phyloP scores from a whole-genome alignment of 2,888 invertebrate species.

The Drosophila vallismaia region DNA sequence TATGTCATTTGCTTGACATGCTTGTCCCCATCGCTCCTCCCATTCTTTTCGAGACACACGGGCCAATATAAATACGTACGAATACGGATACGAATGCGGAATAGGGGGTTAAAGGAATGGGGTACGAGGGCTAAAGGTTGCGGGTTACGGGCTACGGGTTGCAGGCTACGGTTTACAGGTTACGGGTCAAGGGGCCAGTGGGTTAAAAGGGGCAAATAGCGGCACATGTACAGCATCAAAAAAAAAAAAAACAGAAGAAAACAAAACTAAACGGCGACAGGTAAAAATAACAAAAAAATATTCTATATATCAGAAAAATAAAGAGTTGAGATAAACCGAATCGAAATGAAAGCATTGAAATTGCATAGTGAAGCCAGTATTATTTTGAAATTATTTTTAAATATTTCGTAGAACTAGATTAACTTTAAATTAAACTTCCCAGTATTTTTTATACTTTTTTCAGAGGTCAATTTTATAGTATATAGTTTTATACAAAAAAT shows the following conservation, averaged over 20 bases:
- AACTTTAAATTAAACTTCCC: too few species aligned
- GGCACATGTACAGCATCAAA: conserved; percentile 26
- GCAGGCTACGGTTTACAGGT: not conserved
- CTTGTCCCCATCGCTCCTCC: conserved; percentile 11
- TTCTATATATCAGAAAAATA: conserved; percentile 21
- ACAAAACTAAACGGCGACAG: conserved; percentile 35
- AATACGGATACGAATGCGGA: not conserved
- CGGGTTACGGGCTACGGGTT: not conserved
- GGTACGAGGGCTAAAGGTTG: not conserved
- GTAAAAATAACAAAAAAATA: conserved; percentile 18
- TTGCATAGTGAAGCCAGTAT: conserved; percentile 20
- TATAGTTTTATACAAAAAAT: too few species aligned
- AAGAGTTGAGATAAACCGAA: conserved; percentile 23
- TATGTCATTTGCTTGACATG: conserved; percentile 76
- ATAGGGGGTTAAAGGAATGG: not conserved
- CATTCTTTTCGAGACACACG: not conserved
- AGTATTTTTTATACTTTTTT: too few species aligned
- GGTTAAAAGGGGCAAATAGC: conserved; percentile 29
- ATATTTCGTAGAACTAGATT: too few species aligned
- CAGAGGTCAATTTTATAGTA: too few species aligned
- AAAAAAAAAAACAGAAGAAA: conserved; percentile 16
- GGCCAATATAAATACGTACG: conserved; percentile 5
- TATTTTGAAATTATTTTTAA: not conserved
- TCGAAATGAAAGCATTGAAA: conserved; percentile 41
- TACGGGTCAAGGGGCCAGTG: not conserved